A percentile compares a stretch with the other conserved stretches of the same genome.
phyloP scores from a whole-genome alignment of 2,888 invertebrate species.

The Brachypalpus laphriformis region DNA sequence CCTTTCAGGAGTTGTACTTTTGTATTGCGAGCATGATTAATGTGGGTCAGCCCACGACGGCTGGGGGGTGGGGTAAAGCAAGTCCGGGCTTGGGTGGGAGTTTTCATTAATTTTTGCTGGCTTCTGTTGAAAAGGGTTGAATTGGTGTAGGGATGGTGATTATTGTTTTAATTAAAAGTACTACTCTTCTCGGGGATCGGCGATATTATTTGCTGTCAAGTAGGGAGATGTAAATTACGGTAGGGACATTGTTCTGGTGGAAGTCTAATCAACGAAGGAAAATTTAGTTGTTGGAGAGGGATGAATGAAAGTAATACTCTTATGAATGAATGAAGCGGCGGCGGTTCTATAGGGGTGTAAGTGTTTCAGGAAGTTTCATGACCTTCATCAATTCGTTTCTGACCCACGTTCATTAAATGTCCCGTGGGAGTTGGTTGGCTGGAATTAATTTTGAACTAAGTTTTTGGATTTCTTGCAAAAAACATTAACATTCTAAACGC shows the following conservation, averaged over 20 bases:
- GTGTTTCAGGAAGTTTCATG: not conserved
- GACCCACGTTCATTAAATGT: conserved; percentile 4
- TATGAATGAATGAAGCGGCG: not conserved
- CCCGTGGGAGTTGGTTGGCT: not conserved
- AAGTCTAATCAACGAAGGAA: not conserved
- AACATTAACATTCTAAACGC: not conserved
- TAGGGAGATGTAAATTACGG: conserved; percentile 16
- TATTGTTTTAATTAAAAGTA: conserved; percentile 59
- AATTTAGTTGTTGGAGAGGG: not conserved
- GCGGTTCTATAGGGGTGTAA: not conserved
- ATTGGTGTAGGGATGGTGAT: conserved; percentile 19
- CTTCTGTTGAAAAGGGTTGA: conserved; percentile 26
- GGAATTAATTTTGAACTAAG: not conserved
- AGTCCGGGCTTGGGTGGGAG: not conserved
- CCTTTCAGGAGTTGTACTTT: conserved; percentile 48
- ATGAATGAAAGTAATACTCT: not conserved
- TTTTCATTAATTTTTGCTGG: conserved; percentile 29
- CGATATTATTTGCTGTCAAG: conserved; percentile 33
- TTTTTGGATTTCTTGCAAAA: not conserved
- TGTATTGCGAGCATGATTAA: conserved; percentile 36
- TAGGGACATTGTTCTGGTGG: not conserved
- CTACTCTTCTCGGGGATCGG: conserved; percentile 4
- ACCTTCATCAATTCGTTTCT: not conserved
- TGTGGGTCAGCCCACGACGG: conserved; percentile 26
- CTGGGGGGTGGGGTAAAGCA: no score